phyloP scores from a whole-genome alignment of 2,797 vertebrate species.

The Gymnothorax reevesii region DNA sequence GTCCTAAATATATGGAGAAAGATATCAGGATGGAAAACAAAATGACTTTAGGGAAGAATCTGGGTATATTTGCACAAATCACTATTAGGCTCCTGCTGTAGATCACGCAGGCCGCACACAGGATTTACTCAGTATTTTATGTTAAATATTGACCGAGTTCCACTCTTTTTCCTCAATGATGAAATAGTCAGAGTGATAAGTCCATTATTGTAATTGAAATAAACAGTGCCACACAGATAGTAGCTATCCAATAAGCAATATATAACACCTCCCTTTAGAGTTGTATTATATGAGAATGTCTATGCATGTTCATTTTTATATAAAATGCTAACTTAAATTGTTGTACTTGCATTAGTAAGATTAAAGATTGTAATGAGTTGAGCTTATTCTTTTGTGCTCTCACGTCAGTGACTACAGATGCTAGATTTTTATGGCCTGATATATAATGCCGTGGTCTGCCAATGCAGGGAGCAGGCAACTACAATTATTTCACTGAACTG shows the following conservation, averaged over 20 bases:
- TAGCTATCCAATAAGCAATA: neutral
- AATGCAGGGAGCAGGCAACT: neutral
- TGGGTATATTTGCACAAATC: neutral
- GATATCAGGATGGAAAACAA: neutral
- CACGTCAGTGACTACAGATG: neutral
- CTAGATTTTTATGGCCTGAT: neutral
- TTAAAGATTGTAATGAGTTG: neutral
- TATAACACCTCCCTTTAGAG: neutral
- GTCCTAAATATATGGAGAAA: slow-evolving; percentile 1
- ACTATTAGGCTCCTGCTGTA: neutral
- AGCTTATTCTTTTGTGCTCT: neutral
- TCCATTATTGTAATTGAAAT: neutral
- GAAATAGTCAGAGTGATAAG: neutral
- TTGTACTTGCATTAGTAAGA: neutral
- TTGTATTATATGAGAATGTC: neutral
- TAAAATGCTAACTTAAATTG: neutral
- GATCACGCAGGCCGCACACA: neutral
- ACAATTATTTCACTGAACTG: neutral
- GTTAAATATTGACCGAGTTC: neutral
- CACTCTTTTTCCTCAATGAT: neutral
- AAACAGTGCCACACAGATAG: neutral
- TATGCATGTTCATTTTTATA: too few relatives aligned
- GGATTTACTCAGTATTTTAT: neutral
- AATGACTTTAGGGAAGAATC: neutral
- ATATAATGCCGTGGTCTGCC: neutral